Base-by-base conservation (phyloP, 1,140 invertebrate species). In the Samia ricini region DNA sequence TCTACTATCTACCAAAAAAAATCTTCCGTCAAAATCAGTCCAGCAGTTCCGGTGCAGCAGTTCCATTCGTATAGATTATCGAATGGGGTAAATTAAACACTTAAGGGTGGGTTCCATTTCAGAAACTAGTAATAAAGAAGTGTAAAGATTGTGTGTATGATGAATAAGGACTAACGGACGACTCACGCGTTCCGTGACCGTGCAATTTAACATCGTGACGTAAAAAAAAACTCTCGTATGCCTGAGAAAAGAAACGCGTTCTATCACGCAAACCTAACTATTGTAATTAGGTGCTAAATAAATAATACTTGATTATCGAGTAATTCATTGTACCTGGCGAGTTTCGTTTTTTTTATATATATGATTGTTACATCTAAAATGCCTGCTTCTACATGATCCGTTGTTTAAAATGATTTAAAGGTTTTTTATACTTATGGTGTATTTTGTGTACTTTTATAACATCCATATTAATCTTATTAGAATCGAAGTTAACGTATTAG, bases 181-280 rank as follows among this genome's bases (percentile, higher is more conserved):
- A 29, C 15, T 48, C 51, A 20, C 54, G 29, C 23, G 20, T 51
- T 22, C 12, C 21, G 19, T 57, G 56, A 29, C 56, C 56, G 18
- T 29, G 33, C 26, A 48, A 29, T 56, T 42, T 48, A 62, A 55
- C 19, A 18, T 24, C 49, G 56, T 54, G 49, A 8, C 49, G 24
- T 29, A 24, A 26, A 60, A 52, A 52, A 52, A 56, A 21, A 19
- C 18, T 10, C 18, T 22, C 20, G 57, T 49, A 22, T 21, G 49
- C 15, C 22, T 8, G 36, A 26, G 57, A 54, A 48, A 64, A 59
- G n/a, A 48, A 48, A 54, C 50, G 49, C 36, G 29, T 60, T 49
- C 50, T 54, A 49, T 60, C 33, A 64, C 56, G 50, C 49, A 48
- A 48, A 29, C 59, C 36, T 22, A 21, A n/a, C 12, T 23, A 23